phyloP scores from a whole-genome alignment of 2,797 vertebrate genomes.

The Mareca penelope region DNA sequence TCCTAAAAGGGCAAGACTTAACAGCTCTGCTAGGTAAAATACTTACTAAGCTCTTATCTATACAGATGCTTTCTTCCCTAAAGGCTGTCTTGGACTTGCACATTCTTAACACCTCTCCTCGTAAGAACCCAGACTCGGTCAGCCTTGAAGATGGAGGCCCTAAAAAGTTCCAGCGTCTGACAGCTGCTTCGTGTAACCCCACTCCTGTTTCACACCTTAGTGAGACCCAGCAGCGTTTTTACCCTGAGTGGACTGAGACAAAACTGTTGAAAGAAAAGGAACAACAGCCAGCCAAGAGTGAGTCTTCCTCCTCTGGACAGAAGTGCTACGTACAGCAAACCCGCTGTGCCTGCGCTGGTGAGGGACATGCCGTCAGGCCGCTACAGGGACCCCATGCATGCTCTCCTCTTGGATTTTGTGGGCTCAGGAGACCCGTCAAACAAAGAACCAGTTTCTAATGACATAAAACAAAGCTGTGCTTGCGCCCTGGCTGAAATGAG shows the following conservation, averaged over 20 bases:
- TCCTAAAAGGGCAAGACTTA: background rate
- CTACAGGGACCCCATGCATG: rapidly evolving
- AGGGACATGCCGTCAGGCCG: background rate
- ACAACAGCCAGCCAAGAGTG: background rate
- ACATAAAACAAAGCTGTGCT: background rate
- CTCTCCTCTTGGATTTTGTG: background rate
- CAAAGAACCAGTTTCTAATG: background rate
- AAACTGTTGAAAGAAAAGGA: background rate
- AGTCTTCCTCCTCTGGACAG: background rate
- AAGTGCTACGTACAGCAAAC: rapidly evolving
- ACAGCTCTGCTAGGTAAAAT: rapidly evolving
- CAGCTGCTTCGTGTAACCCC: background rate
- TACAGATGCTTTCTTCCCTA: background rate
- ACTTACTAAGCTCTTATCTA: background rate
- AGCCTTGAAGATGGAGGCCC: background rate
- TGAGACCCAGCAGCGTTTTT: background rate
- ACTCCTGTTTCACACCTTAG: rapidly evolving
- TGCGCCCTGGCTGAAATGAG: background rate
- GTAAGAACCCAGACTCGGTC: rapidly evolving
- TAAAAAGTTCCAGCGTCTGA: background rate
- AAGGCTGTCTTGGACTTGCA: background rate
- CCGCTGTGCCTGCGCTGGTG: background rate
- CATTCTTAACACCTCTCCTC: rapidly evolving
- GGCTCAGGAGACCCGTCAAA: background rate
- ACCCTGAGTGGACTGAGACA: background rate